Conservation (phyloP, 1,140 invertebrate species). For the Micrasema longulum region DNA sequence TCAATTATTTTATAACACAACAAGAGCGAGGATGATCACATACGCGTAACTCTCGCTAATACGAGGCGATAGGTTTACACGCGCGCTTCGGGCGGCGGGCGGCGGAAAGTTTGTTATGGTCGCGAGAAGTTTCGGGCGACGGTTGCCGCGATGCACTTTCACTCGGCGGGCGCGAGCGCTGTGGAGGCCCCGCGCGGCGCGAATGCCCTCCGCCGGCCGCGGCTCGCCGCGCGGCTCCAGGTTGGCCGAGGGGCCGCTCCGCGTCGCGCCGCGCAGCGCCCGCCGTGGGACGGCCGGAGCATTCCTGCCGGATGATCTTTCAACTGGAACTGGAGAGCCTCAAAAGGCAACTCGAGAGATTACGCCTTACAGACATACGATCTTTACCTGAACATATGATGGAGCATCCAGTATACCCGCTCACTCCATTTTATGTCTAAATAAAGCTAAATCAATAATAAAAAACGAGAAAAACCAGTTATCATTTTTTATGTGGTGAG, state of each 20-base stretch:
- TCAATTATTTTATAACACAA: constrained; percentile 22
- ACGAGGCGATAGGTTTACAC: constrained; percentile 21
- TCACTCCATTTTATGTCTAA: no score
- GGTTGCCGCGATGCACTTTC: constrained; percentile 32
- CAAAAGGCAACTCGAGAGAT: no score
- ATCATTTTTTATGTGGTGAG: no score
- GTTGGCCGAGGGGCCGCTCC: not conserved
- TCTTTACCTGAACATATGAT: no score
- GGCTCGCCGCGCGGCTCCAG: constrained; percentile 2
- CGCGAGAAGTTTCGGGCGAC: constrained; percentile 16
- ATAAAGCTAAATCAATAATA: no score
- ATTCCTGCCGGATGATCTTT: not conserved
- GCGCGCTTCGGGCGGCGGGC: constrained; percentile 10
- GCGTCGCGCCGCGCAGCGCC: not conserved
- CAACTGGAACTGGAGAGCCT: no score
- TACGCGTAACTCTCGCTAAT: constrained; percentile 30
- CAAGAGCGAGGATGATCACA: constrained; percentile 34
- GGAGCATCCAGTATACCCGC: no score
- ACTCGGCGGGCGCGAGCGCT: constrained; percentile 31
- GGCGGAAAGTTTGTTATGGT: constrained; percentile 15
- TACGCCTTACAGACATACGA: no score
- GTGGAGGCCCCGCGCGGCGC: constrained; percentile 14
- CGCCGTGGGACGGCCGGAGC: not conserved
- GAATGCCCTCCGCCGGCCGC: not conserved
- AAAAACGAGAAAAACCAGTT: no score